Base-by-base conservation (phyloP, 2,888 invertebrate species). In the Mesorhabditis belari region DNA sequence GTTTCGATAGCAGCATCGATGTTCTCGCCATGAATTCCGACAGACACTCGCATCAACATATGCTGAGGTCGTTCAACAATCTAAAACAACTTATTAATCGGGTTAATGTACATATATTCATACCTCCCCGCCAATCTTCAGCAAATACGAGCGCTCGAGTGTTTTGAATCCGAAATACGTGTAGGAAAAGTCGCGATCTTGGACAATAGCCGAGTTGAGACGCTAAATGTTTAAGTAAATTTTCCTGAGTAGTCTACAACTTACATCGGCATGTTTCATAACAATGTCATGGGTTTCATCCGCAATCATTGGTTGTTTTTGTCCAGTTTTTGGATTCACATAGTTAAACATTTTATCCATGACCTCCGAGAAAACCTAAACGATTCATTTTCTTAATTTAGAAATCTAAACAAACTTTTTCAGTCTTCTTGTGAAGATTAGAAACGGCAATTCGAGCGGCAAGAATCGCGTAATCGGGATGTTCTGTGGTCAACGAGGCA, bases 131-230 rank as follows among this genome's bases (percentile, higher is more conserved):
- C 91, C 86, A 57, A 94, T 90, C 84, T 90, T 92, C 62, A 96
- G 83, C 69, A 98, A 84, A 82, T 98, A 98, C 0, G 95, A 94
- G 53, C 92, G 86, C 80, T 98, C 96, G 59, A 98, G 84, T 0
- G 96, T 98, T 86, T 95, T 96, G 81, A 96, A 96, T n/a, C 96
- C 98, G 85, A 99, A 98, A 82, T 92, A 98, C 81, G 92, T 94
- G 83, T 95, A 98, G 63, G 87, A 88, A 82, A 91, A 98, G 83
- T 98, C 98, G 74, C 96, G 87, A 81, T 95, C 93, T 82, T 96
- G 94, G 49, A 95, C 91, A 74, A 98, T 93, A 23, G 92, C 89
- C 0, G 94, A 92, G 83, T 98, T 92, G 56, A 98, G 84, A 65
- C 87, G 86, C 77, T 85, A 77, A 65, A 79, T 57, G 9, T 26